Evolutionary conservation across 2,797 vertebrate species (phyloP).

Genomic region (Scomberomorus guttatus): DNA sequence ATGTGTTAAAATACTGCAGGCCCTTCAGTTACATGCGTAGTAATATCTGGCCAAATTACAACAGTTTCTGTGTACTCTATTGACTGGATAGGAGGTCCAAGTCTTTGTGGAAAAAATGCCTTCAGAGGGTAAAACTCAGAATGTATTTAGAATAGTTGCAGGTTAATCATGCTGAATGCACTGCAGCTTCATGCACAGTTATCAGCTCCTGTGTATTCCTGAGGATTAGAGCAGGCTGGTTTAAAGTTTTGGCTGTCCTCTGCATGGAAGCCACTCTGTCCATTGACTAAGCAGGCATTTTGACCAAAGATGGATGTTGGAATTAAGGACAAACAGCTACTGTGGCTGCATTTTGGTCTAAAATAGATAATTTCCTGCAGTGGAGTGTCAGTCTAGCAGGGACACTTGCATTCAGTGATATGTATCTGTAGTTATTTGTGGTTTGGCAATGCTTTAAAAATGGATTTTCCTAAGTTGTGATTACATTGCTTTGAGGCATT

Average conservation of each 20-base stretch:
- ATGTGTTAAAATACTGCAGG: neutral
- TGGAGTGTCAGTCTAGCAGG: neutral
- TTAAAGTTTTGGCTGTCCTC: neutral
- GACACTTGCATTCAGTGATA: conserved; percentile 3
- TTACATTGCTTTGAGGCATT: conserved; percentile 54
- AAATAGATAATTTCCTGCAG: conserved; percentile 10
- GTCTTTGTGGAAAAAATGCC: neutral
- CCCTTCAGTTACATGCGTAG: neutral
- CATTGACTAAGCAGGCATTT: neutral
- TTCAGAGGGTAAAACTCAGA: neutral
- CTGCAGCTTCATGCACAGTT: neutral
- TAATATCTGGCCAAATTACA: neutral
- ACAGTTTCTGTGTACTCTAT: neutral
- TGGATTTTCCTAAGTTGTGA: conserved; percentile 42
- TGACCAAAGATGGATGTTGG: neutral
- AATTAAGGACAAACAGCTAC: neutral
- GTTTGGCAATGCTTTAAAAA: conserved; percentile 42
- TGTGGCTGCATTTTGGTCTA: conserved; percentile 15
- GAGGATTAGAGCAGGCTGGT: neutral
- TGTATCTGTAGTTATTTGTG: conserved; percentile 43
- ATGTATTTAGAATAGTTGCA: neutral
- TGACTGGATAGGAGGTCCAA: neutral
- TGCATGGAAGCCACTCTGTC: neutral
- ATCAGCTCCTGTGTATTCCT: neutral
- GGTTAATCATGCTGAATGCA: neutral